A percentile compares a stretch with the other conserved stretches of the same genome.
Conservation (phyloP, 2,888 invertebrate species). For the Eupithecia centaureata region DNA sequence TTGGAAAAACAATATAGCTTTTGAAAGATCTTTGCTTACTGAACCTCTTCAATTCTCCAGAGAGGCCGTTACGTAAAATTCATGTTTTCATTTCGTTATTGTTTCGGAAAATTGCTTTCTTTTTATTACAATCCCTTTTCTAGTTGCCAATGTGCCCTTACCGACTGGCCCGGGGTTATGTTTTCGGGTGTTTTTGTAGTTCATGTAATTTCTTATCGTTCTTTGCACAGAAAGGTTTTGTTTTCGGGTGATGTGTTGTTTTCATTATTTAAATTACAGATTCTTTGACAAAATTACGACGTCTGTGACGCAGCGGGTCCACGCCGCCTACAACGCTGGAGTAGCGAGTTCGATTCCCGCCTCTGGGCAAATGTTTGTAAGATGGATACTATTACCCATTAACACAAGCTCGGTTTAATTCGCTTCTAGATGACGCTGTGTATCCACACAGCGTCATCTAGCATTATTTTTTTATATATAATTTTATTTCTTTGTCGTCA, state of each 20-base stretch:
- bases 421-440: no score
- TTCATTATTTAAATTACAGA: background rate
- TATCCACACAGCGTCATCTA: no score
- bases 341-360: no score
- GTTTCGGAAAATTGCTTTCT: slow-evolving; percentile 42
- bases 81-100: slow-evolving; percentile 41
- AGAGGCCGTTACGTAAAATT: slow-evolving; percentile 38
- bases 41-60: slow-evolving; percentile 34
- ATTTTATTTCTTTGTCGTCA: no score
- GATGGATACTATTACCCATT: no score
- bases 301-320: no score
- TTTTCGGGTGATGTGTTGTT: background rate
- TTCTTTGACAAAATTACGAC: no score
- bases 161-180: slow-evolving; percentile 9
- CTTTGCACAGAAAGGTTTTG: slow-evolving; percentile 1
- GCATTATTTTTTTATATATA: no score
- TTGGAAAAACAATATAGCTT: slow-evolving; percentile 19
- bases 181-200: slow-evolving; percentile 7
- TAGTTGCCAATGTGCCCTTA: slow-evolving; percentile 25
- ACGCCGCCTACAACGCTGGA: no score
- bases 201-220: slow-evolving; percentile 18
- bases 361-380: no score
- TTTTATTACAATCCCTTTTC: slow-evolving; percentile 33
- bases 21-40: slow-evolving; percentile 30
- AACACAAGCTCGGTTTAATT: no score